phyloP scores from a whole-genome alignment of 2,113 vertebrate genomes.

The Oostethus manadensis region DNA sequence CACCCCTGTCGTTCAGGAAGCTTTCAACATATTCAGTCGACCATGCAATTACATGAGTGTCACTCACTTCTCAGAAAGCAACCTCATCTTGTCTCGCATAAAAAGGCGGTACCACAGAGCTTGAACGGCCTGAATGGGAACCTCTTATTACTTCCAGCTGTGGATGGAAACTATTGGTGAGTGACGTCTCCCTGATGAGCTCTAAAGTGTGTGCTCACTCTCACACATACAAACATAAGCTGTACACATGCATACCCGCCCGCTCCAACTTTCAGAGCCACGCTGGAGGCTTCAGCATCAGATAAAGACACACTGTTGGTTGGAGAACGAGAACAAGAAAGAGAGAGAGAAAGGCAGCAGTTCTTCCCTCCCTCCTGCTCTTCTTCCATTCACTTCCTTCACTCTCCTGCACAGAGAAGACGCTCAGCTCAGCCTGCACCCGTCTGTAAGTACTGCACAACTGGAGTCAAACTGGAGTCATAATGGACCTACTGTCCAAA shows the following conservation, averaged over 20 bases:
- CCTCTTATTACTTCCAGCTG: constrained; percentile 80
- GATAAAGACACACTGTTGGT: constrained; percentile 62
- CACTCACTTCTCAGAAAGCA: neutral
- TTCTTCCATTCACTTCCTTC: constrained; percentile 52
- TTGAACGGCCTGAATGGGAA: constrained; percentile 57
- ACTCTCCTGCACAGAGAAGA: constrained; percentile 41
- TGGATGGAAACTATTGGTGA: constrained; percentile 80
- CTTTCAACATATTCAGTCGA: too few species aligned
- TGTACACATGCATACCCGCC: constrained; percentile 30
- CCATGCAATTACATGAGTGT: constrained; percentile 2
- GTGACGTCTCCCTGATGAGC: constrained; percentile 60
- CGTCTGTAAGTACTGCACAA: constrained; percentile 55
- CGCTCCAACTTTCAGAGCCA: constrained; percentile 41
- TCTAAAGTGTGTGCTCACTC: constrained; percentile 42
- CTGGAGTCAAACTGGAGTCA: neutral
- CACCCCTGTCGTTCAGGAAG: too few species aligned
- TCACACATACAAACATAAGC: constrained; percentile 32
- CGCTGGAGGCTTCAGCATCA: constrained; percentile 53
- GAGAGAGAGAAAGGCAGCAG: constrained; percentile 30
- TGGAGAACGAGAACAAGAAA: constrained; percentile 38
- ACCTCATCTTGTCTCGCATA: constrained; percentile 3
- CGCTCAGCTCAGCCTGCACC: constrained; percentile 39
- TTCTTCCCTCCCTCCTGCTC: constrained; percentile 30
- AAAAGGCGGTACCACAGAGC: constrained; percentile 58
- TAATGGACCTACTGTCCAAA: neutral